Base-by-base conservation (phyloP, 2,888 invertebrate genomes). In the Salpingus planirostris region DNA sequence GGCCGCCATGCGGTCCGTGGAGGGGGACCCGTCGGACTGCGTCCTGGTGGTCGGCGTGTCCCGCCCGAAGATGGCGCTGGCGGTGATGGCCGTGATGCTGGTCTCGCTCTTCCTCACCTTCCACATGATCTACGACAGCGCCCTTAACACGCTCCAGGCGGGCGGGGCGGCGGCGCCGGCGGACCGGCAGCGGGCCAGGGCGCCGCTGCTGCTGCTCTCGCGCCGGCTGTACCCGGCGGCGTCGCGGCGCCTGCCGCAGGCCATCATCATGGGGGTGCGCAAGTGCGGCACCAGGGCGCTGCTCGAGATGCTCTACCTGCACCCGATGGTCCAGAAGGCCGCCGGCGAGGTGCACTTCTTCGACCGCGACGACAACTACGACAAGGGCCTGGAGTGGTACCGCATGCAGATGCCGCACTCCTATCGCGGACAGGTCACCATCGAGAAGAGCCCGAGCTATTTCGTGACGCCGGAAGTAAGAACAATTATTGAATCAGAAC, bases 381-480 rank as follows among this genome's bases (percentile, higher is more conserved):
- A 79, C 31, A 75, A 80, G 43, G 97, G 97, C 0, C 70, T 93
- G 37, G 91, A 95, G 40, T 97, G 96, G 96, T 97, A 97, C 65
- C 70, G 87, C 38, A 80, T 80, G 58, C 87, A 89, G 62, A 95
- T 96, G 93, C 95, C 95, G 7, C 81, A 84, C 55, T 90, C 93
- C 1, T 87, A 84, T 64, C 78, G 80, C 42, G 87, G 88, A 24
- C 93, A 95, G 65, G 83, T 95, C 47, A 93, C 93, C 33, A 87
- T 95, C 50, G 97, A 97, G 66, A 97, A 98, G 67, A 95, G 92
- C 52, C 97, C 97, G 3, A 91, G 92, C 54, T 97, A 97, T 67
- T 97, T 97, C 68, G 90, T 95, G 25, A 91, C 91, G 33, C 85
- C 89, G 8, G 85, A 89, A 76, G 95, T 91, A 64, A 74, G 74